phyloP scores from a whole-genome alignment of 2,888 invertebrate species.

The Dynastes hyllus region DNA sequence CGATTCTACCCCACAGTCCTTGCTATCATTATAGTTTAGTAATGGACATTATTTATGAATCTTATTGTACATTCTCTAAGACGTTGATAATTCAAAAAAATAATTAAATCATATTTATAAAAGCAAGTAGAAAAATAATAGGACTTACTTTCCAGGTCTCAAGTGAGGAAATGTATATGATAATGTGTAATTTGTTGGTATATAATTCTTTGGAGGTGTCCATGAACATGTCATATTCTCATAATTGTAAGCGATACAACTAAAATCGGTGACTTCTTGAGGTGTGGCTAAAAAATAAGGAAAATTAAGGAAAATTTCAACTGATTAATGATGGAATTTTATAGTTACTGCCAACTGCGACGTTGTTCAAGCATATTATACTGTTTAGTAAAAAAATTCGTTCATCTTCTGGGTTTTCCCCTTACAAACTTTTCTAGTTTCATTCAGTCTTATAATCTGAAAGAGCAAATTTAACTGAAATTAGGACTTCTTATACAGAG shows the following conservation, averaged over 20 bases:
- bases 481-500: too few species aligned
- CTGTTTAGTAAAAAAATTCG: conserved; percentile 71
- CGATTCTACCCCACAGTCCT: too few species aligned
- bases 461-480: background rate
- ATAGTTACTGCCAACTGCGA: conserved; percentile 70
- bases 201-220: conserved; percentile 75
- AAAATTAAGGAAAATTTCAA: background rate
- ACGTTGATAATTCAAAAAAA: background rate
- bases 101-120: background rate
- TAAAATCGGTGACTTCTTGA: conserved; percentile 78
- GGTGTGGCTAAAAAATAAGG: conserved; percentile 74
- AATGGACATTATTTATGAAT: conserved; percentile 19
- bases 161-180: conserved; percentile 63
- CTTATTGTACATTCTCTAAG: background rate
- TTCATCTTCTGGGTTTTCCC: conserved; percentile 73
- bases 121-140: background rate
- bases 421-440: conserved; percentile 77
- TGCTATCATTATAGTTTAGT: background rate
- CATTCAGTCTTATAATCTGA: conserved; percentile 75
- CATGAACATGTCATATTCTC: conserved; percentile 84
- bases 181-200: conserved; percentile 75
- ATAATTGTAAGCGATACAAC: conserved; percentile 83
- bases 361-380: conserved; percentile 74
- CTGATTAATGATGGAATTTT: conserved; percentile 50
- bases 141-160: conserved; percentile 46